A percentile compares a stretch with the other conserved stretches of the same genome.
Conservation (phyloP, 2,113 vertebrate species). For the Pavo muticus region DNA sequence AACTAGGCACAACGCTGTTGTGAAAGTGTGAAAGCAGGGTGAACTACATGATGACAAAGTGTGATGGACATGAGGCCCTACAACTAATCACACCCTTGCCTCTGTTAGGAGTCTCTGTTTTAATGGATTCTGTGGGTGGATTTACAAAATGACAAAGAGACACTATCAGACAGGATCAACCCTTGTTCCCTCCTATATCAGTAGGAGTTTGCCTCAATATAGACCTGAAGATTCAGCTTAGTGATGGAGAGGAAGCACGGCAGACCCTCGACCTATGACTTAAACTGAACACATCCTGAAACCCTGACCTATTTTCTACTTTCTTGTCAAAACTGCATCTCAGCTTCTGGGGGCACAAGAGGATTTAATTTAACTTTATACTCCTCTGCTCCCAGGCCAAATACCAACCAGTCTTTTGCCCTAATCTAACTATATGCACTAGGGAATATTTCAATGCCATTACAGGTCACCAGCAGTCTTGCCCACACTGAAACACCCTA, state of each 20-base stretch:
- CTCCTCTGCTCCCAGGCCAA: neutral
- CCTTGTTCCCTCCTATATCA: neutral
- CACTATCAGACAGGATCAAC: neutral
- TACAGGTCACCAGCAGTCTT: neutral
- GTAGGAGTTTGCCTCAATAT: neutral
- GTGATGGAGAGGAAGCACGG: neutral
- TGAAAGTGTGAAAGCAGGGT: neutral
- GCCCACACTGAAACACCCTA: neutral
- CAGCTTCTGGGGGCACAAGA: neutral
- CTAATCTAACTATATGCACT: neutral
- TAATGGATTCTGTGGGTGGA: neutral
- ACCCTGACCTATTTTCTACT: neutral
- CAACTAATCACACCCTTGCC: neutral
- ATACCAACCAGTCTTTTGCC: neutral
- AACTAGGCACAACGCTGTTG: neutral
- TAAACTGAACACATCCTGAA: neutral
- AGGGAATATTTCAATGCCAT: neutral
- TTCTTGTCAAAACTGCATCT: neutral
- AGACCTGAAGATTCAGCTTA: neutral
- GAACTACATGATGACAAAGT: neutral
- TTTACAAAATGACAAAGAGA: neutral
- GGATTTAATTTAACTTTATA: neutral
- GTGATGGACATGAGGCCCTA: neutral
- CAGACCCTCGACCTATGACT: neutral
- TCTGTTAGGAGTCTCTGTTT: neutral